Evolutionary conservation across 2,888 invertebrate genomes (phyloP).

Genomic region (Trissolcus japonicus): DNA sequence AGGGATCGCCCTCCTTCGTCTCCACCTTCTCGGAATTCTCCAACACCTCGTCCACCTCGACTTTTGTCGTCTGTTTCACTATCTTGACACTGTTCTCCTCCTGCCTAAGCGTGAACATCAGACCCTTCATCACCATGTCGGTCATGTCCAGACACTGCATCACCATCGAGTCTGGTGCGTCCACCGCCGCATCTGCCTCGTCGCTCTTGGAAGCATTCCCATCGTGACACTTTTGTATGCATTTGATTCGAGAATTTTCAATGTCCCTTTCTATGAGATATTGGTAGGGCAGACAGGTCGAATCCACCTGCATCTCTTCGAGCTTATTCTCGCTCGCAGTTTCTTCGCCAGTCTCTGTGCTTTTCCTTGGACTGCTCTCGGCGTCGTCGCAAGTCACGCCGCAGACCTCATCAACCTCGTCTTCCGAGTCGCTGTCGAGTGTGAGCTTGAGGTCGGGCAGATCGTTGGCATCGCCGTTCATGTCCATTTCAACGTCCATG

Average conservation of each 20-base stretch:
- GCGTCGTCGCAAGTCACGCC: background rate
- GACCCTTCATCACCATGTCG: slow-evolving; percentile 73
- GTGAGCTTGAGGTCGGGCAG: slow-evolving; percentile 1
- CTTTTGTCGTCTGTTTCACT: slow-evolving; percentile 72
- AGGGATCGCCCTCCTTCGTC: slow-evolving; percentile 70
- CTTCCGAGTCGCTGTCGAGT: slow-evolving; percentile 3
- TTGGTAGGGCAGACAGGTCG: slow-evolving; percentile 68
- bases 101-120: slow-evolving; percentile 74
- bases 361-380: background rate
- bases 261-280: slow-evolving; percentile 70
- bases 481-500: background rate
- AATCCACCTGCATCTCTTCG: slow-evolving; percentile 37
- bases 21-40: slow-evolving; percentile 73
- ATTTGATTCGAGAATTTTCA: slow-evolving; percentile 59
- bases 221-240: slow-evolving; percentile 23
- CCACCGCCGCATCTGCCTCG: slow-evolving; percentile 1
- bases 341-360: background rate
- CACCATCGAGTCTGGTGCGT: slow-evolving; percentile 45
- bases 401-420: slow-evolving; percentile 5
- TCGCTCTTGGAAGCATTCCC: slow-evolving; percentile 13
- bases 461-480: slow-evolving; percentile 4
- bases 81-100: slow-evolving; percentile 70
- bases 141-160: slow-evolving; percentile 72
- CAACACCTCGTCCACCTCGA: slow-evolving; percentile 72
- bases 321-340: background rate